Evolutionary conservation across 2,888 invertebrate species (phyloP).

Genomic region (Neocrepidodera transversa): DNA sequence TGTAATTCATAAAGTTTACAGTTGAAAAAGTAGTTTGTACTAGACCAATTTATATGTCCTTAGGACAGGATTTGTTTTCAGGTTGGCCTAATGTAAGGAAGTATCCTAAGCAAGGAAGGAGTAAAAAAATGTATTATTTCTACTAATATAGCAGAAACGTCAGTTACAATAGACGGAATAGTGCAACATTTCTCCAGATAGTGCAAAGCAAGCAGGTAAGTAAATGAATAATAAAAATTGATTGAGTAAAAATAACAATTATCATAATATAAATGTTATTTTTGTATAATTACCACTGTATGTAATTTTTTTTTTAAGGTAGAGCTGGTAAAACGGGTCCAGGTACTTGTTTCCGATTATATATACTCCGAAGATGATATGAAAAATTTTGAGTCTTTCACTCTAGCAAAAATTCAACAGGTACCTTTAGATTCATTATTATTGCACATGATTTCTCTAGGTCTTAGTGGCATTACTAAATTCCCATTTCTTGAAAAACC

Average conservation of each 20-base stretch:
- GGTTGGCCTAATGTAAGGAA: no score
- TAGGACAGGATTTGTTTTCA: no score
- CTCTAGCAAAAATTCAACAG: slow-evolving; percentile 91
- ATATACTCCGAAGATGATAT: slow-evolving; percentile 86
- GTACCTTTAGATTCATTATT: slow-evolving; percentile 93
- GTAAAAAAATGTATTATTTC: slow-evolving; percentile 96
- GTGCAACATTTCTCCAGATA: slow-evolving; percentile 88
- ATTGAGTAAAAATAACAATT: no score
- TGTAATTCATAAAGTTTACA: no score
- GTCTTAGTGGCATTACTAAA: slow-evolving; percentile 85
- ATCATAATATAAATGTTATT: background rate
- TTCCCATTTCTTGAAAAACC: slow-evolving; percentile 98
- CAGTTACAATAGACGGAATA: slow-evolving; percentile 98
- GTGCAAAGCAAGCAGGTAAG: slow-evolving; percentile 83
- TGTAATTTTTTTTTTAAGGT: slow-evolving; percentile 61
- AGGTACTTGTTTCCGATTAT: slow-evolving; percentile 91
- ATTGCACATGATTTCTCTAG: slow-evolving; percentile 92
- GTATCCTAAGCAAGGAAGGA: no score
- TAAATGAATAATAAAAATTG: no score
- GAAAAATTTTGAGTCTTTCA: slow-evolving; percentile 79
- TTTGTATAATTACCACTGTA: background rate
- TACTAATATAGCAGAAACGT: slow-evolving; percentile 99
- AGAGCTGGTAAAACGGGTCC: slow-evolving; percentile 95
- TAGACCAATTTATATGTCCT: no score
- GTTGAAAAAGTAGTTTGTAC: no score